Conservation (phyloP, 2,888 invertebrate genomes). For the Orthonychiurus folsomi region DNA sequence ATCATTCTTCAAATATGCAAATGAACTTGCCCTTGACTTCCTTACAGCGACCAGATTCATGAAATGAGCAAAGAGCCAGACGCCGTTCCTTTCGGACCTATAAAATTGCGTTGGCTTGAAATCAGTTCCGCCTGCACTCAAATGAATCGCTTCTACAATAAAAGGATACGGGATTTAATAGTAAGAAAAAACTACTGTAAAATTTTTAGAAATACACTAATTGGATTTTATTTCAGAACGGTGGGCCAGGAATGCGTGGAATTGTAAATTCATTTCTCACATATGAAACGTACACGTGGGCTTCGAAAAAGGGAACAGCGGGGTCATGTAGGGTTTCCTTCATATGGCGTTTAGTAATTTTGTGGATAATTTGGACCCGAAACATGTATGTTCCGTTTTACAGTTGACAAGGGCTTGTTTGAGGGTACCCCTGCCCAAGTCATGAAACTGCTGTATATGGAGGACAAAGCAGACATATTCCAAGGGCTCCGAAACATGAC, state of each 20-base stretch:
- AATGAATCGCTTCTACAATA: slow-evolving; percentile 20
- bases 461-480: slow-evolving; percentile 7
- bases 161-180: slow-evolving; percentile 18
- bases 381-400: background rate
- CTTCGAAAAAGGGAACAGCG: background rate
- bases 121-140: slow-evolving; percentile 15
- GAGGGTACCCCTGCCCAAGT: background rate
- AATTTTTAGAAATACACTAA: slow-evolving; percentile 1
- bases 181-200: slow-evolving; percentile 6
- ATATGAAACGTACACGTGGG: slow-evolving; percentile 3
- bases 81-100: background rate
- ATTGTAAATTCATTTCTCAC: background rate
- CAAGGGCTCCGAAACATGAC: slow-evolving; percentile 6
- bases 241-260: slow-evolving; percentile 6
- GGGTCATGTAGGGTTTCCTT: slow-evolving; percentile 4
- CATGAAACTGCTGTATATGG: slow-evolving; percentile 7
- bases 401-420: background rate
- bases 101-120: slow-evolving; percentile 17
- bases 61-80: background rate
- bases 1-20: too few species aligned
- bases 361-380: background rate
- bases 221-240: slow-evolving; percentile 8
- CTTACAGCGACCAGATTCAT: slow-evolving; percentile 9
- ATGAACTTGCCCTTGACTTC: background rate
- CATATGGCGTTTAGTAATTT: too few species aligned